Evolutionary conservation across 2,888 invertebrate species (phyloP).

Genomic region (Notocelia uddmanniana): DNA sequence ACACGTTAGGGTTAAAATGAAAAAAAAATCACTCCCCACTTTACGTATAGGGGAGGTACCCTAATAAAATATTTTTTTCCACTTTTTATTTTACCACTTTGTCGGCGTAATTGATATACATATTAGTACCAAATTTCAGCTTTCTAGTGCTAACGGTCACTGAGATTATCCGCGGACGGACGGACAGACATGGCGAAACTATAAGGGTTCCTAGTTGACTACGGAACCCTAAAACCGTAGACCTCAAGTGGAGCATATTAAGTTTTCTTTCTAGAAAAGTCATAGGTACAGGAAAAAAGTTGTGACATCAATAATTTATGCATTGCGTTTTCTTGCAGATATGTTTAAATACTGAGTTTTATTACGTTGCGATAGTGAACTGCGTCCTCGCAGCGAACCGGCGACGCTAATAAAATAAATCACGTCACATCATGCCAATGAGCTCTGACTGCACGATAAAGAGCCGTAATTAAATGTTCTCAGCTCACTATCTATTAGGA

Average conservation of each 20-base stretch:
- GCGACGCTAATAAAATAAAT: slow-evolving; percentile 26
- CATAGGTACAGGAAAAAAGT: not conserved
- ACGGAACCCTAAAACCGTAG: no score
- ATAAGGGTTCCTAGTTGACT: no score
- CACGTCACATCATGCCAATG: slow-evolving; percentile 38
- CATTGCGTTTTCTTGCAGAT: not conserved
- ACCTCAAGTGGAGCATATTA: not conserved
- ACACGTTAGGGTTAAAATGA: no score
- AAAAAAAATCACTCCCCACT: no score
- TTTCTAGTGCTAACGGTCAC: no score
- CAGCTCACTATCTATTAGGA: slow-evolving; percentile 9
- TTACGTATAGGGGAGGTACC: no score
- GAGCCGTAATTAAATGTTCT: slow-evolving; percentile 24
- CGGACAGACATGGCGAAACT: no score
- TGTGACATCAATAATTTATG: not conserved
- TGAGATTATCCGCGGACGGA: no score
- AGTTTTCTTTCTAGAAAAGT: not conserved
- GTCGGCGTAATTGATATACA: no score
- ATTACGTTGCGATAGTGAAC: not conserved
- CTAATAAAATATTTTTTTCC: no score
- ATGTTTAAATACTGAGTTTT: not conserved
- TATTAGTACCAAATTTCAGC: no score
- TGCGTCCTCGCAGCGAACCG: slow-evolving; percentile 5
- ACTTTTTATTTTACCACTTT: no score
- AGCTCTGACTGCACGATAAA: slow-evolving; percentile 37